These are phyloP conservation scores for Clavelina lepadiformis DNA, from an alignment of 23 tunicate species.

Conservation along the genomic window DNA sequence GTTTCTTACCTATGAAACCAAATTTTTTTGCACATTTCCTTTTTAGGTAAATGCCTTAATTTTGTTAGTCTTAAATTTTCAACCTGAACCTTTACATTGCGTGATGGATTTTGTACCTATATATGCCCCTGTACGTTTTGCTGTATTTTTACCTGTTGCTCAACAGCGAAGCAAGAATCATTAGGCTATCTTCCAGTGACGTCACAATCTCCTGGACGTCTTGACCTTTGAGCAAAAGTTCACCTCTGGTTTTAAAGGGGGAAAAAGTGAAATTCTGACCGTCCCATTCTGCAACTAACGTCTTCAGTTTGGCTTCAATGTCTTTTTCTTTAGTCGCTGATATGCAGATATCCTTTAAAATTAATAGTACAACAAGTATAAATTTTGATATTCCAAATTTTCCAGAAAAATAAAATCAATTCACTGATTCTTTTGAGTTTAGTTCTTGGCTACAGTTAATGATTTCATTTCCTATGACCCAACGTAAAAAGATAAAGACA, in stretches of 20 bases:
- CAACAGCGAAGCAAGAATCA: constrained; percentile 78
- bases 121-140: background rate
- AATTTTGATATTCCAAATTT: no score
- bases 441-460: no score
- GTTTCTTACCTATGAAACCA: no score
- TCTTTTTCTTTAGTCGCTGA: constrained; percentile 94
- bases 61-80: background rate
- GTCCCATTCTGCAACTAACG: constrained; percentile 88
- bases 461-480: no score
- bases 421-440: no score
- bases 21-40: no score
- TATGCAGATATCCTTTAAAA: constrained; percentile 82
- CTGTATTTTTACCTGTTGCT: constrained; percentile 92
- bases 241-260: constrained; percentile 86
- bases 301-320: constrained; percentile 90
- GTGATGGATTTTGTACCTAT: no score
- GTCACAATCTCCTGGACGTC: constrained; percentile 87
- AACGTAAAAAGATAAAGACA: background rate
- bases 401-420: no score
- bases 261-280: constrained; percentile 87
- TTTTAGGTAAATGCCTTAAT: no score
- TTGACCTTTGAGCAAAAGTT: constrained; percentile 71
- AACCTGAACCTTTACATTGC: background rate
- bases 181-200: constrained; percentile 72
- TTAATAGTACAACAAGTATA: no score